phyloP scores from a whole-genome alignment of 2,888 invertebrate species.

The Eremobia ochroleuca region DNA sequence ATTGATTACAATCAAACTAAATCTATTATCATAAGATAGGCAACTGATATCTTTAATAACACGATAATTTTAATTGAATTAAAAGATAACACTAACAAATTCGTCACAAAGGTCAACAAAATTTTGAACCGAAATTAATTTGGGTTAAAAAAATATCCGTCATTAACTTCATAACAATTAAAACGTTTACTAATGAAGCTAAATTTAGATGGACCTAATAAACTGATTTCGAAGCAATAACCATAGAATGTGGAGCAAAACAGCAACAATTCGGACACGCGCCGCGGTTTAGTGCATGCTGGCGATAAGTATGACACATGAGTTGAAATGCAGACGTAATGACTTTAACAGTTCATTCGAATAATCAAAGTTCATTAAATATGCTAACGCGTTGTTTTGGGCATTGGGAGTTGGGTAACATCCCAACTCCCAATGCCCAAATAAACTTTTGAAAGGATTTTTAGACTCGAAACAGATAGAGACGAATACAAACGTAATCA shows the following conservation, averaged over 20 bases:
- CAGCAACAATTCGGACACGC: constrained; percentile 28
- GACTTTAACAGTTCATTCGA: constrained; percentile 47
- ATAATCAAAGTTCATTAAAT: constrained; percentile 57
- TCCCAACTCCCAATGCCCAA: no score
- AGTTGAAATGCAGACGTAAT: constrained; percentile 63
- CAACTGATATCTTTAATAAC: constrained; percentile 13
- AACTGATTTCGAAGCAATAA: constrained; percentile 50
- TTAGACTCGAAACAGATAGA: neutral
- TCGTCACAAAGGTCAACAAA: constrained; percentile 24
- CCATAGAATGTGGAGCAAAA: constrained; percentile 14
- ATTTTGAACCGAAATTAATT: neutral
- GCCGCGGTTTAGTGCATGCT: constrained; percentile 14
- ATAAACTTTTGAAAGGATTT: constrained; percentile 5
- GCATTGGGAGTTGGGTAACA: constrained; percentile 12
- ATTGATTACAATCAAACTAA: constrained; percentile 32
- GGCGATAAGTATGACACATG: constrained; percentile 48
- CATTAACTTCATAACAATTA: neutral
- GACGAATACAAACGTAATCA: neutral
- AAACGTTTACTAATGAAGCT: constrained; percentile 40
- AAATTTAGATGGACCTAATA: constrained; percentile 37
- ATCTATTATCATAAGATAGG: constrained; percentile 21
- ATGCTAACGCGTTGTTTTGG: constrained; percentile 31
- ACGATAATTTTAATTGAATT: constrained; percentile 39
- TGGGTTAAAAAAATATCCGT: neutral
- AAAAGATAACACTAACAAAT: constrained; percentile 16